phyloP scores from a whole-genome alignment of 2,113 vertebrate species.

The Oreochromis aureus region DNA sequence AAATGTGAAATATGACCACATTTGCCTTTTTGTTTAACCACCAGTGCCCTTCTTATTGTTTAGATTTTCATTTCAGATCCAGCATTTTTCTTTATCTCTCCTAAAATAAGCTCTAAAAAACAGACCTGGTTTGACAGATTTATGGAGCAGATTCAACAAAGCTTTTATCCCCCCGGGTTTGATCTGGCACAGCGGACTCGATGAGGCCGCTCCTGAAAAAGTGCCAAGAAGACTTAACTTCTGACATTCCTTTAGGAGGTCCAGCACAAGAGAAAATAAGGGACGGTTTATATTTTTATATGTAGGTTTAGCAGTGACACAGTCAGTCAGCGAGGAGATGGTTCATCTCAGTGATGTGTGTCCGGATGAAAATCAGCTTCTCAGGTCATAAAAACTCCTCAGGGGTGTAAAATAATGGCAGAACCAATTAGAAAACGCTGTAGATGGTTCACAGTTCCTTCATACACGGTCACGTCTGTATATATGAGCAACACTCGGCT shows the following conservation, averaged over 20 bases:
- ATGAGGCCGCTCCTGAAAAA: neutral
- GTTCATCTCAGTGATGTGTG: neutral
- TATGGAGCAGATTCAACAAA: neutral
- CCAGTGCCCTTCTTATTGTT: neutral
- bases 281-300: constrained; percentile 39
- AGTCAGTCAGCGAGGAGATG: neutral
- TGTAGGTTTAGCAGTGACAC: neutral
- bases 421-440: neutral
- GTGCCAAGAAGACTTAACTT: neutral
- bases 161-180: neutral
- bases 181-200: neutral
- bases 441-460: neutral
- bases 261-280: neutral
- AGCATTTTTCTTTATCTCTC: neutral
- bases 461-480: neutral
- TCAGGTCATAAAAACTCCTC: constrained; percentile 62
- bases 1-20: neutral
- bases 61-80: neutral
- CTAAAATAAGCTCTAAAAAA: neutral
- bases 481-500: neutral
- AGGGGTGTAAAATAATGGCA: constrained; percentile 43
- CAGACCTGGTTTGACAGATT: neutral
- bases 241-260: neutral
- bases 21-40: neutral
- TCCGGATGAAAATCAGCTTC: constrained; percentile 16